Base-by-base conservation (phyloP, 1,140 invertebrate species). In the Oncopeltus fasciatus region DNA sequence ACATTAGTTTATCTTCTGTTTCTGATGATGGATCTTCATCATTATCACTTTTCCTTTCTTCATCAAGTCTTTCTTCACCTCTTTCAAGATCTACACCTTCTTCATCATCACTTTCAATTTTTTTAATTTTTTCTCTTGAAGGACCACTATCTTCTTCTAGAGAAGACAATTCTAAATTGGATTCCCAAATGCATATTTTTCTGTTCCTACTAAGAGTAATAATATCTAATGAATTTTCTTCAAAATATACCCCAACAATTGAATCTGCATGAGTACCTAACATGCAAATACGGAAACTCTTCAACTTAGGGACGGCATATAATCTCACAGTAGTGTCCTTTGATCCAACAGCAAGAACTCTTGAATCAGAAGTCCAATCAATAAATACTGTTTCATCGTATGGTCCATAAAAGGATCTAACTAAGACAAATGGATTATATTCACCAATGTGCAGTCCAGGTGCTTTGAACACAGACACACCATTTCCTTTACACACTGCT, bases 331-430 rank as follows among this genome's bases (percentile, higher is more conserved):
- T 81, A 69, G 84, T 90, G 73, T 96, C 92, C 72, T 90, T 90
- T 2, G 88, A 88, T 1, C 92, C 92, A 43, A 90, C 83, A 62
- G 86, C 85, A 27, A 96, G 72, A 24, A 93, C 74, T 49, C 29
- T 86, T 0, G 93, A 96, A 75, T 97, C 93, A 46, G 78, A 80
- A 0, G 92, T 93, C 95, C 95, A 98, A 73, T 91, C 84, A 20
- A 98, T 68, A 71, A 82, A 92, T 0, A 86, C 87, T 0, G 88
- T 85, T 63, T 91, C 85, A 74, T 93, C 88, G 65, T 80, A 82
- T 24, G 87, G 79, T 38, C 84, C 85, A 67, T 86, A 81, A 73
- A 90, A 94, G 1, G 89, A 85, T 63, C 84, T 75, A 71, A 90
- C 84, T 77, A 96, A 82, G 2, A 86, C 74, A 75, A 98, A 96